These are phyloP conservation scores for Dascillus cervinus DNA, from an alignment of 2,888 invertebrate genomes.

Conservation along the genomic window DNA sequence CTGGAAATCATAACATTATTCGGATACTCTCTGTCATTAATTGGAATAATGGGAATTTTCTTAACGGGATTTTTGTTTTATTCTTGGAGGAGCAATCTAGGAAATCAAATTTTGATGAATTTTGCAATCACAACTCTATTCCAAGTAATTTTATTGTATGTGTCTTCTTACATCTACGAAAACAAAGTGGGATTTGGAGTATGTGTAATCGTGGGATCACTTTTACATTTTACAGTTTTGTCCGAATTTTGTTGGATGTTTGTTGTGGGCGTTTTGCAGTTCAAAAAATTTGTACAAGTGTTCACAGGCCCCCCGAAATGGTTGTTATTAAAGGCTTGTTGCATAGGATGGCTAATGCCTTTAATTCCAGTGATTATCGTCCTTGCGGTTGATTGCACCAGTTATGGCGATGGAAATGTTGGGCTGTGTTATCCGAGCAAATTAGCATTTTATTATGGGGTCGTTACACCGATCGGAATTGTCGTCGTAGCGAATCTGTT, in stretches of 20 bases:
- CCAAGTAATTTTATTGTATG: slow-evolving; percentile 45
- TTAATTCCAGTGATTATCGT: slow-evolving; percentile 42
- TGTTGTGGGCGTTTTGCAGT: slow-evolving; percentile 56
- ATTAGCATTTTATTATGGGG: slow-evolving; percentile 44
- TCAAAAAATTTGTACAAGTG: slow-evolving; percentile 53
- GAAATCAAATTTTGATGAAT: slow-evolving; percentile 58
- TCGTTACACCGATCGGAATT: slow-evolving; percentile 45
- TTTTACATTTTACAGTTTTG: slow-evolving; percentile 54
- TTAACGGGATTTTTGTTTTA: slow-evolving; percentile 34
- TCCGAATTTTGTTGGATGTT: slow-evolving; percentile 62
- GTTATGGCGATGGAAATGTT: slow-evolving; percentile 40
- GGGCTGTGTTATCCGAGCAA: slow-evolving; percentile 46
- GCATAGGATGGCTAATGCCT: slow-evolving; percentile 54
- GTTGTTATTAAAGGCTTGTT: slow-evolving; percentile 50
- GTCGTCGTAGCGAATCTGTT: slow-evolving; percentile 47
- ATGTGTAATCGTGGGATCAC: slow-evolving; percentile 50
- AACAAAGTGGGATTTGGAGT: slow-evolving; percentile 34
- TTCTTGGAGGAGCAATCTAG: slow-evolving; percentile 55
- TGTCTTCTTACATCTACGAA: slow-evolving; percentile 29
- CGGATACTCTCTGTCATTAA: slow-evolving; percentile 1
- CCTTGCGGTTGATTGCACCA: neutral
- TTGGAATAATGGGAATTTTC: neutral
- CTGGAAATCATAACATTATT: slow-evolving; percentile 20
- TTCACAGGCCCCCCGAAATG: slow-evolving; percentile 46
- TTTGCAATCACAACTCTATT: slow-evolving; percentile 54